Base-by-base conservation (phyloP, 2,888 invertebrate genomes). In the Nomada fabriciana region DNA sequence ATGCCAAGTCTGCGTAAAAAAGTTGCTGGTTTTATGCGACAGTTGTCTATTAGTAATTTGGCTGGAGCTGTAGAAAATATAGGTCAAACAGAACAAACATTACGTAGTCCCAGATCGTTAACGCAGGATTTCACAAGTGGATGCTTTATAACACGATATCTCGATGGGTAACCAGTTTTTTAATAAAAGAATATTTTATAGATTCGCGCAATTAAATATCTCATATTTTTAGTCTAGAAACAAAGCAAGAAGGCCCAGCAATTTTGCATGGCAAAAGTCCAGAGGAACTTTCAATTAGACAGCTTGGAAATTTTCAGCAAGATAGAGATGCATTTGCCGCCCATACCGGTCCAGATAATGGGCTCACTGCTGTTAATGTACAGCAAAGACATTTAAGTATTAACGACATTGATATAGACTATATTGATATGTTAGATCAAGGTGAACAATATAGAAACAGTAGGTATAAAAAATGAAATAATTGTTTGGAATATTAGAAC, bases 321-420 rank as follows among this genome's bases (percentile, higher is more conserved):
- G 91, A 95, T 43, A 94, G 95, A 72, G 95, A 95, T 68, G 94
- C 97, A 70, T 94, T 96, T 75, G 96, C 97, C 13, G 96, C 97
- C 73, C 96, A 96, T 90, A 97, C 98, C 0, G 98, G 98, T 11
- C 98, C 98, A 0, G 96, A 97, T 89, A 96, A 96, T 77, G 98
- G 98, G 1, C 94, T 98, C 4, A 96, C 97, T 0, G 96, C 96
- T 65, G 96, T 97, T 36, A 96, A 96, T 92, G 94, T 96, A 65
- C 95, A 95, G 67, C 96, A 96, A 89, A 94, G 96, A 85, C 96
- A 96, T 93, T 94, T 97, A 82, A 96, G 96, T 76, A 95, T 96
- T 63, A 94, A 94, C 63, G 96, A 96, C 89, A 95, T 96, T 43
- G 96, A 97, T 90, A 96, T 97, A 69, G 96, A 96, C 92, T 97